Percentiles rank a stretch among this genome's conserved stretches.
Conservation (phyloP, 2,797 vertebrate species). For the Triplophysa yarkandensis region DNA sequence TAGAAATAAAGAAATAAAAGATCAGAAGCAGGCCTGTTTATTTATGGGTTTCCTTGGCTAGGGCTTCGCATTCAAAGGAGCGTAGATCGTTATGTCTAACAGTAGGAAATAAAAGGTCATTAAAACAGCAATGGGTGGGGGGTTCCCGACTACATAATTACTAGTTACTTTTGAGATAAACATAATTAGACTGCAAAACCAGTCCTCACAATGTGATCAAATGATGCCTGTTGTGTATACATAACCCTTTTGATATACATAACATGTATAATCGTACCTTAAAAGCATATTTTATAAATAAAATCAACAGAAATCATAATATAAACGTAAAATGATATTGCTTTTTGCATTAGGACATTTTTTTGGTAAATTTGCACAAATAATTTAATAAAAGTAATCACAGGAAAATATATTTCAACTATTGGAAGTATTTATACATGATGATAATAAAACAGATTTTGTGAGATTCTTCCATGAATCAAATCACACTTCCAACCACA, state of each 20-base stretch:
- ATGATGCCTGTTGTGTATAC: not conserved
- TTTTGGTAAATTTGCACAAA: not conserved
- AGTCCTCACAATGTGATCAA: not conserved
- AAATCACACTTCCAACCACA: not conserved
- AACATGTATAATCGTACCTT: too few relatives aligned
- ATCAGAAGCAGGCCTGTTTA: conserved; percentile 30
- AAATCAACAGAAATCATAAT: not conserved
- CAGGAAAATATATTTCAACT: not conserved
- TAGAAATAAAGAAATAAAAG: conserved; percentile 42
- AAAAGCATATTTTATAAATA: too few relatives aligned
- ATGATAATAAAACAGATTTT: not conserved
- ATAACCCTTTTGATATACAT: not conserved
- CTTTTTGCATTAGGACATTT: not conserved
- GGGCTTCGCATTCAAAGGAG: conserved; percentile 9
- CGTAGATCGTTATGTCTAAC: not conserved
- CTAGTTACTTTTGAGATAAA: not conserved
- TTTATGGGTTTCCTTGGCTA: conserved; percentile 21
- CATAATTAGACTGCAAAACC: not conserved
- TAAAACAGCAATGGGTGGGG: not conserved
- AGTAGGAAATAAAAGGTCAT: conserved; percentile 2
- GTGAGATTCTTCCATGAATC: not conserved
- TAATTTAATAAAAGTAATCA: not conserved
- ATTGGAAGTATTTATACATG: not conserved
- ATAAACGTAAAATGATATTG: not conserved
- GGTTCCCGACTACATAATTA: conserved; percentile 2